phyloP scores from a whole-genome alignment of 1,140 invertebrate species.

The Nephila pilipes region DNA sequence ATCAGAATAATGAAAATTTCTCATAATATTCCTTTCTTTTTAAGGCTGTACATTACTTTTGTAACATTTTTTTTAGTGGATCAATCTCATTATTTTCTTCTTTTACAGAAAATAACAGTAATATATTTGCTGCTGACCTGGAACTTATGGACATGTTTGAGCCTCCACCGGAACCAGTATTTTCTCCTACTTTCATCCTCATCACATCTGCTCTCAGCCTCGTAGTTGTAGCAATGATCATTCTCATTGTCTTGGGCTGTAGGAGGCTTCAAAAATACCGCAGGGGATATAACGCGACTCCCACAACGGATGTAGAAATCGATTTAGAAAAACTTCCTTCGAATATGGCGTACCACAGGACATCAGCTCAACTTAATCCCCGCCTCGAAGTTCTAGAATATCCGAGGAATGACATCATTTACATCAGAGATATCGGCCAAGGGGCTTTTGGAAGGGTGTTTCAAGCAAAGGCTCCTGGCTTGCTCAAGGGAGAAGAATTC shows the following conservation, averaged over 20 bases:
- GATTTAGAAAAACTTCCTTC: conserved; percentile 93
- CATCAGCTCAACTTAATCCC: conserved; percentile 91
- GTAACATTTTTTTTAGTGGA: neutral
- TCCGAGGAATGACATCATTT: conserved; percentile 97
- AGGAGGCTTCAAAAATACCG: conserved; percentile 80
- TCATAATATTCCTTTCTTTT: neutral
- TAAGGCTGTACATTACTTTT: too few species aligned
- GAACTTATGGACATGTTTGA: conserved; percentile 76
- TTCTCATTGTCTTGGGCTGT: conserved; percentile 54
- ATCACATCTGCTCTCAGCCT: conserved; percentile 84
- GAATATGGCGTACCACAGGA: conserved; percentile 93
- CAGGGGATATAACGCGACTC: conserved; percentile 86
- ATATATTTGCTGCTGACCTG: conserved; percentile 69
- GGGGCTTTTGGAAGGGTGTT: conserved; percentile 98
- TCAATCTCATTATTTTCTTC: neutral
- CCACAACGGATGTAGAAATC: conserved; percentile 86
- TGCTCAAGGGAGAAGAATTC: conserved; percentile 92
- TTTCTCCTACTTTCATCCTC: conserved; percentile 88
- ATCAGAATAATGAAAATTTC: neutral
- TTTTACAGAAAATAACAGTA: conserved; percentile 68
- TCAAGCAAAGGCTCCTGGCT: conserved; percentile 93
- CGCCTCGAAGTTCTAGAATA: conserved; percentile 96
- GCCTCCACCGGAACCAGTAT: conserved; percentile 82
- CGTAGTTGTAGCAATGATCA: conserved; percentile 65
- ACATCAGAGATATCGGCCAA: conserved; percentile 94